A percentile compares a stretch with the other conserved stretches of the same genome.
Evolutionary conservation across 2,888 invertebrate species (phyloP).

Genomic region (Chorisops tibialis): DNA sequence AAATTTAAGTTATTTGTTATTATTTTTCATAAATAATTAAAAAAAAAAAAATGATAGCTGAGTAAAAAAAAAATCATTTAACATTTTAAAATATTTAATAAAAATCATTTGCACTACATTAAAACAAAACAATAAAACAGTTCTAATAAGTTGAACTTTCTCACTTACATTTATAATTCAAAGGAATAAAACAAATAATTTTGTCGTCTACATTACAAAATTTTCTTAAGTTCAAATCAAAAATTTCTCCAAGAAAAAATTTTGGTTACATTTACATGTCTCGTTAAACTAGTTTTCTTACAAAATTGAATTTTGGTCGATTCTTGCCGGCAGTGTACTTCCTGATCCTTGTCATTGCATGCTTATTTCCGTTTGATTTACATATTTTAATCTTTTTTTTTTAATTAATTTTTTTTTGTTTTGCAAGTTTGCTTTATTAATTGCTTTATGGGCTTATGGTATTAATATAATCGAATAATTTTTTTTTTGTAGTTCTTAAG

Average conservation of each 20-base stretch:
- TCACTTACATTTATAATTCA: too few species aligned
- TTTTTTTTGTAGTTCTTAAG: background rate
- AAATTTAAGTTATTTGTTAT: too few species aligned
- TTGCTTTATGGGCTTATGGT: slow-evolving; percentile 22
- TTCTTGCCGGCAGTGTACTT: background rate
- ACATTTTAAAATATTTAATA: too few species aligned
- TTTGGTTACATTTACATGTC: background rate
- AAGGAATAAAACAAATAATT: slow-evolving; percentile 20
- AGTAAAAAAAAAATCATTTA: too few species aligned
- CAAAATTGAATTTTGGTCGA: background rate
- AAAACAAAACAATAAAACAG: background rate
- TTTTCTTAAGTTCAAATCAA: background rate
- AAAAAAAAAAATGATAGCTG: too few species aligned
- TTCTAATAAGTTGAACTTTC: slow-evolving; percentile 5
- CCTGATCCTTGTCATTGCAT: slow-evolving; percentile 7
- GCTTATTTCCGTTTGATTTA: background rate
- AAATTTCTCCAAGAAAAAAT: background rate
- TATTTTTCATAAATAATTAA: too few species aligned
- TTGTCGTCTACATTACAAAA: slow-evolving; percentile 26
- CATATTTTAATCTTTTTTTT: slow-evolving; percentile 1
- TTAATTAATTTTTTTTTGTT: background rate
- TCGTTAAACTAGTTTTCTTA: background rate
- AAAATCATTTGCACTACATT: slow-evolving; percentile 12
- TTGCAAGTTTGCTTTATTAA: slow-evolving; percentile 9
- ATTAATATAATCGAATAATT: background rate